Evolutionary conservation across 1,140 invertebrate genomes (phyloP).

Genomic region (Tenebrio molitor): DNA sequence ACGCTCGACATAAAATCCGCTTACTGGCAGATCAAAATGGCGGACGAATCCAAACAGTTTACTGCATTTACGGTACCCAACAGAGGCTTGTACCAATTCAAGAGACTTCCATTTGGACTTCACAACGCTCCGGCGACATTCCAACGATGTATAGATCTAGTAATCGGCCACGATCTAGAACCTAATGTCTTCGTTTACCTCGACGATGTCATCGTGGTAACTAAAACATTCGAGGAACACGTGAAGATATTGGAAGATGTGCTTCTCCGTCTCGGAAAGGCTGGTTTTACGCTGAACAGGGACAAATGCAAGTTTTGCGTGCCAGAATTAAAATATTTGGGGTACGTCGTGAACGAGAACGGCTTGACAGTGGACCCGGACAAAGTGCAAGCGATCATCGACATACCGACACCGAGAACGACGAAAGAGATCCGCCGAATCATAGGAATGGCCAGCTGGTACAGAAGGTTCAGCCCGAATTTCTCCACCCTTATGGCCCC

Average conservation of each 20-base stretch:
- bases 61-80: slow-evolving; percentile 67
- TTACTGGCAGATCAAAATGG: slow-evolving; percentile 63
- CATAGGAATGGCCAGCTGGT: slow-evolving; percentile 59
- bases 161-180: slow-evolving; percentile 49
- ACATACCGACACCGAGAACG: slow-evolving; percentile 16
- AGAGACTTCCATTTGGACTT: slow-evolving; percentile 67
- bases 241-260: neutral
- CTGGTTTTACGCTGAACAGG: neutral
- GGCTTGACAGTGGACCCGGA: slow-evolving; percentile 60
- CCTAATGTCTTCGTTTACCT: slow-evolving; percentile 56
- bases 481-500: slow-evolving; percentile 61
- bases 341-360: slow-evolving; percentile 59
- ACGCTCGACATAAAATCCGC: slow-evolving; percentile 62
- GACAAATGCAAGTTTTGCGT: slow-evolving; percentile 52
- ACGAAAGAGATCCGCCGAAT: slow-evolving; percentile 55
- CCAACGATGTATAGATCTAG: slow-evolving; percentile 44
- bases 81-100: slow-evolving; percentile 65
- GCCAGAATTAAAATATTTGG: slow-evolving; percentile 58
- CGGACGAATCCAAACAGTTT: slow-evolving; percentile 56
- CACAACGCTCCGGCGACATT: slow-evolving; percentile 61
- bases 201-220: slow-evolving; percentile 56
- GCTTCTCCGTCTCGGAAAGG: neutral
- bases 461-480: slow-evolving; percentile 45
- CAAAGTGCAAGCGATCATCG: slow-evolving; percentile 59
- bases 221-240: slow-evolving; percentile 53